Conservation (phyloP, 2,113 vertebrate species). For the Calidris pygmaea region DNA sequence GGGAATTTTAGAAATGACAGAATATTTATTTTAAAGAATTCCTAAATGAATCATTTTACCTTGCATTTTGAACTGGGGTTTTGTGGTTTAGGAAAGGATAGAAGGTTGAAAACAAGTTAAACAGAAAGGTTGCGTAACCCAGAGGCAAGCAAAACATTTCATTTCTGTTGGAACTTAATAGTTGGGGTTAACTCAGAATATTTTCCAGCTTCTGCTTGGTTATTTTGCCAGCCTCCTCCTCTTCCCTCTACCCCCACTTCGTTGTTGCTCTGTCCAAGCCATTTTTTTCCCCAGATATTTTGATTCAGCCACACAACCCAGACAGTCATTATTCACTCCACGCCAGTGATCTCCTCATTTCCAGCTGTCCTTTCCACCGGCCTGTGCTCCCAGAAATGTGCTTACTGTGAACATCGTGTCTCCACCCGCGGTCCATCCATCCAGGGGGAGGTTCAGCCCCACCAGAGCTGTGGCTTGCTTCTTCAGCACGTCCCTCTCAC, state of each 20-base stretch:
- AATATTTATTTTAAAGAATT: background rate
- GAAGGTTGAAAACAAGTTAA: background rate
- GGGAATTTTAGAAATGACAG: background rate
- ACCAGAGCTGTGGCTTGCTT: background rate
- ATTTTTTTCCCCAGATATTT: background rate
- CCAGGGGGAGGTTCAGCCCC: background rate
- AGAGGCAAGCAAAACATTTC: background rate
- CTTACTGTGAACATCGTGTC: rapidly evolving
- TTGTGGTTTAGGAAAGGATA: background rate
- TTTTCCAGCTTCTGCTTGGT: background rate
- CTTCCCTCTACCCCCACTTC: background rate
- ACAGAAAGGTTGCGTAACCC: background rate
- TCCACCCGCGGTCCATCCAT: background rate
- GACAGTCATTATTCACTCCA: background rate
- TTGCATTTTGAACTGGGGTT: background rate
- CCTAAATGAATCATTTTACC: background rate
- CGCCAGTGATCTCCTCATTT: background rate
- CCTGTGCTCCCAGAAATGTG: rapidly evolving
- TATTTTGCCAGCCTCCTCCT: background rate
- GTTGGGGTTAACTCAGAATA: background rate
- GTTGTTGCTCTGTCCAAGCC: background rate
- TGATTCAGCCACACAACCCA: background rate
- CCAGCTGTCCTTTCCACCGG: background rate
- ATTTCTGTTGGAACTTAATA: background rate
- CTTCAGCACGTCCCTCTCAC: background rate